Base-by-base conservation (phyloP, 37 sponge, comb jelly and placozoan species). In the Petrosia ficiformis region DNA sequence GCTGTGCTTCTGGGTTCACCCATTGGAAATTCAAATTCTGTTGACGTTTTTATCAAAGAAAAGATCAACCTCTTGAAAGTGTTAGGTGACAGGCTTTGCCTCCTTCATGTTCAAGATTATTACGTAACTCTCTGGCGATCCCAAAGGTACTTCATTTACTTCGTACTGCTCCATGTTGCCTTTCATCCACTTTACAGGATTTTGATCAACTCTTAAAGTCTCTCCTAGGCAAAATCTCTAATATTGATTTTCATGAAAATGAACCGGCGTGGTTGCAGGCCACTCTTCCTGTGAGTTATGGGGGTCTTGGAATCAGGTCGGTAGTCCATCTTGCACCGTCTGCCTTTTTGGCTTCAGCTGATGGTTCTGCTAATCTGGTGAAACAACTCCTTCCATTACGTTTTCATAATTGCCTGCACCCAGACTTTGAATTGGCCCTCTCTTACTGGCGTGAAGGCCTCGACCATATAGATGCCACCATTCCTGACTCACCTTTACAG, bases 321-420 rank as follows among this genome's bases (percentile, higher is more conserved):
- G 78, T 58, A 39, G 69, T 56, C 30, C 56, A 77, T 26, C 74
- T 84, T 59, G 78, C 68, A 72, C 73, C 79, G 11, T 73, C 86
- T 67, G 79, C 79, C 70, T 85, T 73, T 39, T 30, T 85, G 68
- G 73, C 86, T 19, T 85, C 86, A 6, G 70, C 70, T 78, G 69
- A 64, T 78, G 68, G 61, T 44, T 59, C 70, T 56, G 66, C 74
- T 16, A 39, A 52, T 34, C 79, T 85, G 22, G 58, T 67, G 39
- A 39, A 11, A 31, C 42, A 37, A 24, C 57, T 78, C 31, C 56
- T 73, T 14, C 79, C 86, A 19, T 33, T 78, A n/a, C 34, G 36
- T 31, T 54, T 59, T 1, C 22, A 58, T 22, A 38, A 54, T 59
- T 65, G 42, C 35, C 40, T 67, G 43, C 52, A 59, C 10, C 35